Evolutionary conservation across 2,113 vertebrate genomes (phyloP).

Genomic region (Percina caprodes): DNA sequence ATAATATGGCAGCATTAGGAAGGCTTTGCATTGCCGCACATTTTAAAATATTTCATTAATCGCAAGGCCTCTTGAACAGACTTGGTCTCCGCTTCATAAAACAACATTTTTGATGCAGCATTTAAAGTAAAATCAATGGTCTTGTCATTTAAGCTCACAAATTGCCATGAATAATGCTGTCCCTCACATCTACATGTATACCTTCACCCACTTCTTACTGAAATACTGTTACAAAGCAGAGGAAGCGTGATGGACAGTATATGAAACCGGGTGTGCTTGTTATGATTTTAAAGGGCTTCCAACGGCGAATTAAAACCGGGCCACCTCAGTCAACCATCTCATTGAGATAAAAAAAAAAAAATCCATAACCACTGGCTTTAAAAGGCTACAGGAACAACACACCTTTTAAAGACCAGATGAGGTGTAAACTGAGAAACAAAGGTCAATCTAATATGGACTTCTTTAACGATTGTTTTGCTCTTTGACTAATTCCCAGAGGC

Average conservation of each 20-base stretch:
- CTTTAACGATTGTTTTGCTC: conserved; percentile 79
- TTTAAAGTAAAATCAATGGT: background rate
- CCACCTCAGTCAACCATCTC: conserved; percentile 62
- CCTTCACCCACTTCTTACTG: background rate
- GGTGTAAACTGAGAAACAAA: conserved; percentile 79
- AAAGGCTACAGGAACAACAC: conserved; percentile 81
- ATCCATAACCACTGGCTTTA: conserved; percentile 81
- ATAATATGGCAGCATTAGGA: background rate
- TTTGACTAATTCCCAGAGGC: conserved; percentile 78
- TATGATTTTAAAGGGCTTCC: conserved; percentile 52
- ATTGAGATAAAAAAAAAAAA: conserved; percentile 76
- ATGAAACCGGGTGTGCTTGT: conserved; percentile 40
- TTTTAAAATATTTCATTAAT: background rate
- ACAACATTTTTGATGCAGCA: background rate
- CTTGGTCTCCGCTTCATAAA: background rate
- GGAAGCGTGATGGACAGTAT: conserved; percentile 43
- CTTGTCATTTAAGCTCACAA: background rate
- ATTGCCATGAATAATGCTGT: background rate
- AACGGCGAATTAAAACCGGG: conserved; percentile 52
- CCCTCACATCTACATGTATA: too few species aligned
- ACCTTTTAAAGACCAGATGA: conserved; percentile 82
- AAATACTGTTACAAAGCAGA: conserved; percentile 23
- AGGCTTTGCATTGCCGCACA: background rate
- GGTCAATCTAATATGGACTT: conserved; percentile 84
- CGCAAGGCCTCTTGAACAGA: background rate